These are phyloP conservation scores for Terrapene triunguis DNA, from an alignment of 2,113 vertebrate genomes.

Conservation along the genomic window DNA sequence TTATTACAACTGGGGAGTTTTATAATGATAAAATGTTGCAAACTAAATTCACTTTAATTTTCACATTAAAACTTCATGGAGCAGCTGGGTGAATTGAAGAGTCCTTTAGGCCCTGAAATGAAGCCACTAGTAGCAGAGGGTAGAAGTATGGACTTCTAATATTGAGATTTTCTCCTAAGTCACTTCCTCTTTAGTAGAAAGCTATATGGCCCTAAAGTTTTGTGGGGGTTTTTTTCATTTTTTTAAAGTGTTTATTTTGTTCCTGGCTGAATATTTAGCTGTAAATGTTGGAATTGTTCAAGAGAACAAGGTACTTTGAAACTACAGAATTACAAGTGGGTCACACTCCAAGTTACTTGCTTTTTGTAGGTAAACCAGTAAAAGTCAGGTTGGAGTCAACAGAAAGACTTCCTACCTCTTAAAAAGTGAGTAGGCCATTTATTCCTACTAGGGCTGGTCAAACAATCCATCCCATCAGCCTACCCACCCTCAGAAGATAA, in stretches of 20 bases:
- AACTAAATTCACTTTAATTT: neutral
- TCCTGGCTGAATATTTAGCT: neutral
- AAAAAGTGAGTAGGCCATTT: neutral
- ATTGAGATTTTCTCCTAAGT: neutral
- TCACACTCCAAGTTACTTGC: neutral
- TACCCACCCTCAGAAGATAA: neutral
- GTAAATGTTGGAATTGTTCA: neutral
- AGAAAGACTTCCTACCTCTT: neutral
- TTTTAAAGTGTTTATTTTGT: neutral
- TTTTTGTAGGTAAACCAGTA: neutral
- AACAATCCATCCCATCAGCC: neutral
- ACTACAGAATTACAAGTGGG: neutral
- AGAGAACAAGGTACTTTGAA: neutral
- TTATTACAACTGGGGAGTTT: accelerated
- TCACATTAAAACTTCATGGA: neutral
- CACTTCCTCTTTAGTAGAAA: neutral
- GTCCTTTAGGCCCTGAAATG: too few relatives aligned
- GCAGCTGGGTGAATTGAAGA: neutral
- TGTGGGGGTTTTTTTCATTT: neutral
- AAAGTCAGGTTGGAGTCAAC: neutral
- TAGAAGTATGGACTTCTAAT: neutral
- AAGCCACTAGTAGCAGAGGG: too few relatives aligned
- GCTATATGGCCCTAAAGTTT: neutral
- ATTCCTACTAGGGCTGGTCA: neutral
- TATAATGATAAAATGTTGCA: neutral